Evolutionary conservation across 1,140 invertebrate genomes (phyloP).

Genomic region (Plodia interpunctella): DNA sequence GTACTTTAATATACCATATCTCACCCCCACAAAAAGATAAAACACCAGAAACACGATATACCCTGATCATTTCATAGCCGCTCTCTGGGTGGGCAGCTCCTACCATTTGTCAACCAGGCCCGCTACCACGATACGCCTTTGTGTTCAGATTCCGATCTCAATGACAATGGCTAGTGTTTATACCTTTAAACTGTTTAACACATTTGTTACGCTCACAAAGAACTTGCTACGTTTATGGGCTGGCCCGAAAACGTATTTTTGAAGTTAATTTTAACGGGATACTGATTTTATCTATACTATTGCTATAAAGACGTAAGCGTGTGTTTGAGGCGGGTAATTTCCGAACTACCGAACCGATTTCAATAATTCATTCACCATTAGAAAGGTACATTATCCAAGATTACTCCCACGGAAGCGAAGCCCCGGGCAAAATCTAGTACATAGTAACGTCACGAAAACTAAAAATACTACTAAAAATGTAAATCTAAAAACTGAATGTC

Average conservation of each 20-base stretch:
- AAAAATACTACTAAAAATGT: too few relatives aligned
- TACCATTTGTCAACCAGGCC: constrained; percentile 54
- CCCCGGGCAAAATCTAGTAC: too few relatives aligned
- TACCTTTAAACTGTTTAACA: constrained; percentile 61
- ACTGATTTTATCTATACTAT: too few relatives aligned
- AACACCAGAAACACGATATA: constrained; percentile 10
- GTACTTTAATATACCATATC: neutral
- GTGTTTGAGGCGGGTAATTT: too few relatives aligned
- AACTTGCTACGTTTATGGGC: constrained; percentile 31
- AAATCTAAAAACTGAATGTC: too few relatives aligned
- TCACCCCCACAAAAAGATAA: constrained; percentile 9
- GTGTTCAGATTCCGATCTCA: constrained; percentile 46
- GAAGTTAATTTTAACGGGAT: too few relatives aligned
- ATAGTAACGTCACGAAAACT: too few relatives aligned
- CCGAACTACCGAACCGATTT: too few relatives aligned
- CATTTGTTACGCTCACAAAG: constrained; percentile 52
- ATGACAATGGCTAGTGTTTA: constrained; percentile 60
- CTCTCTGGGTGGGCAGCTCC: constrained; percentile 50
- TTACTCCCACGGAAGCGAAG: too few relatives aligned
- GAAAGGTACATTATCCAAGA: too few relatives aligned
- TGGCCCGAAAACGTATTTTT: constrained; percentile 16
- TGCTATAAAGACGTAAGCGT: too few relatives aligned
- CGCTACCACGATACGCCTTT: constrained; percentile 69
- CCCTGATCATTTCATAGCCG: constrained; percentile 25
- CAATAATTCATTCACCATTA: too few relatives aligned